A percentile compares a stretch with the other conserved stretches of the same genome.
These are phyloP conservation scores for Entomobrya proxima DNA, from an alignment of 2,888 invertebrate species.

Conservation along the genomic window DNA sequence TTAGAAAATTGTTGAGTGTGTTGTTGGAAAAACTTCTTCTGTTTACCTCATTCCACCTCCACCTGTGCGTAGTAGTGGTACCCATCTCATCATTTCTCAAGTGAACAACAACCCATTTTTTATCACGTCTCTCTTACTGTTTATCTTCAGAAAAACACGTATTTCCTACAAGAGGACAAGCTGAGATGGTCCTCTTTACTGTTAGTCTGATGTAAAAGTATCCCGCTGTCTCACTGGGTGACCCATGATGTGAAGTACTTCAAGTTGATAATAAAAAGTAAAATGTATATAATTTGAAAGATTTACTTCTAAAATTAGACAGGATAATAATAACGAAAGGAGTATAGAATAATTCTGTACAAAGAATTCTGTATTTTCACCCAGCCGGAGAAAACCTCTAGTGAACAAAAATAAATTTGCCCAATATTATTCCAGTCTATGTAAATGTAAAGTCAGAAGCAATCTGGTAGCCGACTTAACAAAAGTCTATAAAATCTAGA, in stretches of 20 bases:
- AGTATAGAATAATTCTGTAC: conserved; percentile 1
- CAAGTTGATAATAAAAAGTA: conserved; percentile 43
- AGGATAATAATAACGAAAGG: conserved; percentile 42
- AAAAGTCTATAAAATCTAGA: not conserved
- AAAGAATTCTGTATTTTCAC: conserved; percentile 36
- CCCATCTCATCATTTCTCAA: conserved; percentile 21
- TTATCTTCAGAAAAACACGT: conserved; percentile 43
- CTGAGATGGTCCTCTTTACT: conserved; percentile 46
- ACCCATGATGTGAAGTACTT: conserved; percentile 51
- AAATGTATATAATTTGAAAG: conserved; percentile 56
- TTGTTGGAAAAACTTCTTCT: not conserved
- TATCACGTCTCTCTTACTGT: conserved; percentile 21
- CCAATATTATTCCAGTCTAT: too few relatives aligned
- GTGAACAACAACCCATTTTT: conserved; percentile 23
- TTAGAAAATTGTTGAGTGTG: conserved; percentile 2
- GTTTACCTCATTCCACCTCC: conserved; percentile 20
- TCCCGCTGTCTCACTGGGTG: conserved; percentile 58
- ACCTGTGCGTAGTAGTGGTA: too few relatives aligned
- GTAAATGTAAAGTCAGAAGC: conserved; percentile 22
- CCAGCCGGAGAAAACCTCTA: not conserved
- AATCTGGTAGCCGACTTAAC: conserved; percentile 51
- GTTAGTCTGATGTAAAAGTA: conserved; percentile 52
- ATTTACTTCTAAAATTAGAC: conserved; percentile 60
- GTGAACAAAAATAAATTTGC: too few relatives aligned
- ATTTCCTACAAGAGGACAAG: conserved; percentile 49